Base-by-base conservation (phyloP, 2,797 vertebrate genomes). In the Sus cebifrons region DNA sequence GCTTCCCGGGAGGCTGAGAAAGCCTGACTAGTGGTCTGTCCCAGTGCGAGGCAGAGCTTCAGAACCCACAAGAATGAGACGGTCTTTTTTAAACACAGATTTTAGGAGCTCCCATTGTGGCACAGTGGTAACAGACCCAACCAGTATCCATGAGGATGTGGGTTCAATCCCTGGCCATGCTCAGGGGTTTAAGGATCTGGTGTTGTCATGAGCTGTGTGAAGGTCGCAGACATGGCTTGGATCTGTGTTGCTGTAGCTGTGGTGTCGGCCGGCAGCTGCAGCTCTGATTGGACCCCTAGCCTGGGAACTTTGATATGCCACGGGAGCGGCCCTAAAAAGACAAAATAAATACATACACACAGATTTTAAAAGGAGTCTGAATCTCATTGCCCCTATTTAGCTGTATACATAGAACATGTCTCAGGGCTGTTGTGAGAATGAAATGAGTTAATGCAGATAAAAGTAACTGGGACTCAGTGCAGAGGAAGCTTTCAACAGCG, bases 381-480 rank as follows among this genome's bases (percentile, higher is more conserved):
- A 23, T 62, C 68, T 29, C n/a, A 5, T 21, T 21, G 5, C 4
- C 62, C n/a, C 10, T 11, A 5, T 21, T 11, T 36, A 14, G 58
- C 70, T 36, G 8, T 17, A 62, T 5, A 6, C 16, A 0, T 5
- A 23, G 44, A 36, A 0, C 16, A 0, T 27, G 3, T 67, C 60
- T 87, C 67, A n/a, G 56, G 68, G 64, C 54, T 60, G 0, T 18
- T 17, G 5, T n/a, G 36, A 83, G 23, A 56, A 49, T 7, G 44
- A 20, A 4, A 25, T 11, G 67, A 65, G 18, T 73, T 17, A 40
- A 20, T 2, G 7, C 1, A 14, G 49, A 15, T 12, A 0, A 32
- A 32, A 29, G 29, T 14, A 4, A 14, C 15, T 27, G 25, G 25
- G 20, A 49, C 9, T 70, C 23, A 15, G 20, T 16, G 1, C 52